Percentiles rank a stretch among this genome's conserved stretches.
These are phyloP conservation scores for Lordiphosa fenestrarum DNA, from an alignment of 2,888 invertebrate genomes.

Conservation along the genomic window DNA sequence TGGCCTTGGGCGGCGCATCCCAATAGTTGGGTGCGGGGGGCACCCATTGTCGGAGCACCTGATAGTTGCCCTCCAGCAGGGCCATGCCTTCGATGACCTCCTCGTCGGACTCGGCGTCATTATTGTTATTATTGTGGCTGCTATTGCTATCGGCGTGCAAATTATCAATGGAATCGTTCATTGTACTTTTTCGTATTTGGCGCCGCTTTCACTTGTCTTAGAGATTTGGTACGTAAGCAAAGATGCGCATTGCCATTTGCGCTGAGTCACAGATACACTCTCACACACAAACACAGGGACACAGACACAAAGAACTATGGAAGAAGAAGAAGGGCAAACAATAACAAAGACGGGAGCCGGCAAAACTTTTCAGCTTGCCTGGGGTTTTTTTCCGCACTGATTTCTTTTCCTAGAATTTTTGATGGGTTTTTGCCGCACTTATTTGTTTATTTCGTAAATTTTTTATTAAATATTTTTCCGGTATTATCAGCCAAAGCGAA, in stretches of 20 bases:
- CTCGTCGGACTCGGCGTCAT: slow-evolving; percentile 77
- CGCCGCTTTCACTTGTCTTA: slow-evolving; percentile 51
- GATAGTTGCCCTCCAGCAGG: slow-evolving; percentile 80
- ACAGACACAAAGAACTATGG: slow-evolving; percentile 45
- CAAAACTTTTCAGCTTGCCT: slow-evolving; percentile 10
- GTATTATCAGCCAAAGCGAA: slow-evolving; percentile 33
- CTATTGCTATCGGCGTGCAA: slow-evolving; percentile 53
- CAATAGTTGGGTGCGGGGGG: slow-evolving; percentile 80
- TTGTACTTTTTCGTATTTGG: slow-evolving; percentile 48
- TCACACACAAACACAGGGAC: slow-evolving; percentile 41
- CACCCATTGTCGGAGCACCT: slow-evolving; percentile 79
- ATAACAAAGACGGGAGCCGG: slow-evolving; percentile 49
- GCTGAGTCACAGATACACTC: slow-evolving; percentile 49
- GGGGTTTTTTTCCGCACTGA: slow-evolving; percentile 9
- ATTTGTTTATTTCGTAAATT: slow-evolving; percentile 15
- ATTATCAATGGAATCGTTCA: slow-evolving; percentile 72
- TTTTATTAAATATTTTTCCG: slow-evolving; percentile 9
- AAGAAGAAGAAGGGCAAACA: slow-evolving; percentile 45
- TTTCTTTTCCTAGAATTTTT: not conserved
- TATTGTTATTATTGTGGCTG: slow-evolving; percentile 60
- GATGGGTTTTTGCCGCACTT: slow-evolving; percentile 7
- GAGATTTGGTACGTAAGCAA: slow-evolving; percentile 45
- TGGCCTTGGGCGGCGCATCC: slow-evolving; percentile 80
- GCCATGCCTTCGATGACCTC: slow-evolving; percentile 80
- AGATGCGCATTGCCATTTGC: slow-evolving; percentile 66